Evolutionary conservation across 2,797 vertebrate species (phyloP).

Genomic region (Protonibea diacanthus): DNA sequence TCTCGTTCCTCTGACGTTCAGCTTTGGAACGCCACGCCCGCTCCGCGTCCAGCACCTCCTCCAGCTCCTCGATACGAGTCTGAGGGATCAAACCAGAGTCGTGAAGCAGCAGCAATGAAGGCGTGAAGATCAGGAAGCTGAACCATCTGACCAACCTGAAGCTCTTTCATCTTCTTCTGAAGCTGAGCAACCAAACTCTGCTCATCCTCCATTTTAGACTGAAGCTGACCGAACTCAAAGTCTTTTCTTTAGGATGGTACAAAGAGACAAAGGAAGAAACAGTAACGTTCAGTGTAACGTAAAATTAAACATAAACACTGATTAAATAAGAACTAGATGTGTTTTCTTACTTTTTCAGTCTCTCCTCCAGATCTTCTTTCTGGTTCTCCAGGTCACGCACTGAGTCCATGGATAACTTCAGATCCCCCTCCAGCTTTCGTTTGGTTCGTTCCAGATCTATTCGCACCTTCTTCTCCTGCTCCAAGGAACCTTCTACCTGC

Average conservation of each 20-base stretch:
- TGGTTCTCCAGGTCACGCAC: constrained; percentile 90
- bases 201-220: constrained; percentile 91
- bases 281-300: too few relatives aligned
- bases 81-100: constrained; percentile 56
- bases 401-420: constrained; percentile 91
- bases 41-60: constrained; percentile 93
- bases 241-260: constrained; percentile 86
- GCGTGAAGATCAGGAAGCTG: too few relatives aligned
- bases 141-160: constrained; percentile 85
- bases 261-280: neutral
- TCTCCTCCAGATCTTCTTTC: constrained; percentile 92
- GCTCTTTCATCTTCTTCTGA: constrained; percentile 94
- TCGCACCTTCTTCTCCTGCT: constrained; percentile 93
- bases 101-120: neutral
- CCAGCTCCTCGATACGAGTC: constrained; percentile 93
- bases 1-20: constrained; percentile 92
- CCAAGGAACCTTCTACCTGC: constrained; percentile 91
- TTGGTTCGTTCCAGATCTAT: constrained; percentile 91
- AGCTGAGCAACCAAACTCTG: constrained; percentile 87
- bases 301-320: too few relatives aligned
- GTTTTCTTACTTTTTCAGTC: constrained; percentile 90
- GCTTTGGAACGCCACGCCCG: constrained; percentile 88
- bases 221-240: constrained; percentile 89
- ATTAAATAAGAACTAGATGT: neutral
- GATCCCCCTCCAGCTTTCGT: constrained; percentile 93